A percentile compares a stretch with the other conserved stretches of the same genome.
phyloP scores from a whole-genome alignment of 2,888 invertebrate species.

The Leptopilina drosophilae region DNA sequence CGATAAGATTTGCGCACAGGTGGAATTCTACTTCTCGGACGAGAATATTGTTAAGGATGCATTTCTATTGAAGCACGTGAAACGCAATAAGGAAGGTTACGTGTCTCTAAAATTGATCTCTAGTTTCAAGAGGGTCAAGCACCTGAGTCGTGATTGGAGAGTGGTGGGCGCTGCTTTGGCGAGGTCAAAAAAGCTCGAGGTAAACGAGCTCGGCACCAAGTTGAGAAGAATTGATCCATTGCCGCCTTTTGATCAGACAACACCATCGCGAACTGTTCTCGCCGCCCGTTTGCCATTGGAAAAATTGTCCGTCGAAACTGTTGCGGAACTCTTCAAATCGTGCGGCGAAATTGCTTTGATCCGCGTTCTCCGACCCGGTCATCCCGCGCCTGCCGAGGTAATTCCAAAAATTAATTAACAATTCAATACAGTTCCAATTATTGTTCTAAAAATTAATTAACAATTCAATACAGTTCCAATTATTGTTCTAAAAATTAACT shows the following conservation, averaged over 20 bases:
- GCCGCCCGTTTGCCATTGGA: conserved; percentile 91
- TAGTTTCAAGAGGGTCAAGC: conserved; percentile 96
- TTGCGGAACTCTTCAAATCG: conserved; percentile 92
- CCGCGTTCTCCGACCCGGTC: conserved; percentile 91
- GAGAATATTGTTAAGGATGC: conserved; percentile 97
- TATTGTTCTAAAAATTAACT: too few relatives aligned
- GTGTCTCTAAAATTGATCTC: conserved; percentile 96
- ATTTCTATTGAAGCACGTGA: conserved; percentile 95
- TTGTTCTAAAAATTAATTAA: too few relatives aligned
- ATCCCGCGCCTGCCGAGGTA: conserved; percentile 90
- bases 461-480: too few relatives aligned
- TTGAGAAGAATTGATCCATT: conserved; percentile 90
- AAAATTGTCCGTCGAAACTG: conserved; percentile 90
- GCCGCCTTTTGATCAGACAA: conserved; percentile 94
- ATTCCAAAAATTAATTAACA: not conserved
- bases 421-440: too few relatives aligned
- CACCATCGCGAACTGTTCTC: conserved; percentile 93
- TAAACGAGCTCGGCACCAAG: conserved; percentile 94
- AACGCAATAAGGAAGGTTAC: conserved; percentile 96
- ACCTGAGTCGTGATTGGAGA: conserved; percentile 95
- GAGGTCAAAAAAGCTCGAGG: conserved; percentile 88
- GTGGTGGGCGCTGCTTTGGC: conserved; percentile 92
- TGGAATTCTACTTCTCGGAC: conserved; percentile 97
- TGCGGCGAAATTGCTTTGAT: conserved; percentile 95
- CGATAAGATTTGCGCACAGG: conserved; percentile 89